These are phyloP conservation scores for Clarias pachynema DNA, from an alignment of 2,797 vertebrate genomes.

Conservation along the genomic window DNA sequence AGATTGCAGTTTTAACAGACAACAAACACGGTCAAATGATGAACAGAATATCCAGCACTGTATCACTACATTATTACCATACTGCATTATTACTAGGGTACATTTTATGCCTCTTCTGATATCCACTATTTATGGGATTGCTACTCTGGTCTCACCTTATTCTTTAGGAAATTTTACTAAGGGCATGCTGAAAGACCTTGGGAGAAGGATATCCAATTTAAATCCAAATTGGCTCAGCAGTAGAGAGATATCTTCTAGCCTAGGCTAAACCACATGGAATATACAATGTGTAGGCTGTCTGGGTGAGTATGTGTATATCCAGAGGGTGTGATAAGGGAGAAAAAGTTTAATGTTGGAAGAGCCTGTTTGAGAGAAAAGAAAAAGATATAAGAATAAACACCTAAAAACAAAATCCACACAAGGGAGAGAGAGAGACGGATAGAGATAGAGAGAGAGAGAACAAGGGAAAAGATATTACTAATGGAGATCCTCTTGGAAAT, in stretches of 20 bases:
- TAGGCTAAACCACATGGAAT: slow-evolving; percentile 58
- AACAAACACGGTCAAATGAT: background rate
- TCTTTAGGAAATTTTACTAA: slow-evolving; percentile 47
- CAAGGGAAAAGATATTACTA: slow-evolving; percentile 60
- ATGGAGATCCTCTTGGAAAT: slow-evolving; percentile 63
- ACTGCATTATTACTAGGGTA: slow-evolving; percentile 31
- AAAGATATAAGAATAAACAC: slow-evolving; percentile 18
- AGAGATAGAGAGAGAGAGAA: slow-evolving; percentile 1
- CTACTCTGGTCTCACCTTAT: slow-evolving; percentile 54
- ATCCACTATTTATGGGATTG: slow-evolving; percentile 50
- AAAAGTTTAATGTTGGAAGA: slow-evolving; percentile 46
- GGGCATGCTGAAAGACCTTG: slow-evolving; percentile 54
- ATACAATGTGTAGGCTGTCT: slow-evolving; percentile 54
- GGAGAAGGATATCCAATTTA: slow-evolving; percentile 65
- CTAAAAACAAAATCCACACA: background rate
- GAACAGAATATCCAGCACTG: background rate
- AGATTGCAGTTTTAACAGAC: background rate
- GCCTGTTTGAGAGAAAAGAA: background rate
- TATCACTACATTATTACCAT: slow-evolving; percentile 37
- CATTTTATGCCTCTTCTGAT: slow-evolving; percentile 33
- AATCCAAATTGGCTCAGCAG: slow-evolving; percentile 55
- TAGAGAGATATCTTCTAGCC: slow-evolving; percentile 47
- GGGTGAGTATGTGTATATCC: slow-evolving; percentile 51
- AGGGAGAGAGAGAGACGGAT: background rate
- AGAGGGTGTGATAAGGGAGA: slow-evolving; percentile 47